Percentiles rank a stretch among this genome's conserved stretches.
phyloP scores from a whole-genome alignment of 2,113 vertebrate genomes.

The Castor canadensis region DNA sequence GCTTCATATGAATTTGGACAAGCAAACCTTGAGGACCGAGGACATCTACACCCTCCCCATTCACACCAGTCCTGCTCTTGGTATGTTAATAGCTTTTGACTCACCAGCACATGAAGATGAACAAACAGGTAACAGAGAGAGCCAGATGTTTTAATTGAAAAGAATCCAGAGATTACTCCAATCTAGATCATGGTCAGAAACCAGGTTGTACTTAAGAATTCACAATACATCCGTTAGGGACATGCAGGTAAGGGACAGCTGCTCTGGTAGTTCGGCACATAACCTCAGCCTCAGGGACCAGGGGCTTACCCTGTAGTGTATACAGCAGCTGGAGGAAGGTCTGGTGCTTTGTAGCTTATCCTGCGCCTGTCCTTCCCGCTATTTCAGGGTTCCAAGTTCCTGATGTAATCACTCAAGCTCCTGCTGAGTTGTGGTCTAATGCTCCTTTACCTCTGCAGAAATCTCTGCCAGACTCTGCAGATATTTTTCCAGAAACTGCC shows the following conservation, averaged over 20 bases:
- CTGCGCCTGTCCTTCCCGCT: not conserved
- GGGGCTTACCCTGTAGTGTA: conserved; percentile 36
- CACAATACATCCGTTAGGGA: not conserved
- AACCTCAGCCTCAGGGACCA: not conserved
- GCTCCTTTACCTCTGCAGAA: conserved; percentile 33
- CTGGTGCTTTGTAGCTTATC: conserved; percentile 58
- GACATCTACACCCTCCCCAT: not conserved
- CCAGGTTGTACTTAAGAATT: not conserved
- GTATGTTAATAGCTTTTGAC: not conserved
- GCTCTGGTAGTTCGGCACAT: not conserved
- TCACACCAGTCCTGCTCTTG: not conserved
- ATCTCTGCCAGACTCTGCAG: conserved; percentile 33
- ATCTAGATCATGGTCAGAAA: not conserved
- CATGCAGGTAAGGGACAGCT: not conserved
- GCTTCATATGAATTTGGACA: not conserved
- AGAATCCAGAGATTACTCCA: too few relatives aligned
- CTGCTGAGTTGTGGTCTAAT: conserved; percentile 8
- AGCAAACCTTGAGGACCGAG: not conserved
- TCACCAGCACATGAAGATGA: not conserved
- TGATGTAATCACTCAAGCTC: not conserved
- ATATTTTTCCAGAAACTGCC: conserved; percentile 60
- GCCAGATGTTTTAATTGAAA: not conserved
- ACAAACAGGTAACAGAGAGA: not conserved
- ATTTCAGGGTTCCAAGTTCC: conserved; percentile 58
- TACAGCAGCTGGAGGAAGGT: conserved; percentile 57